Evolutionary conservation across 2,888 invertebrate species (phyloP).

Genomic region (Papilio demoleus): DNA sequence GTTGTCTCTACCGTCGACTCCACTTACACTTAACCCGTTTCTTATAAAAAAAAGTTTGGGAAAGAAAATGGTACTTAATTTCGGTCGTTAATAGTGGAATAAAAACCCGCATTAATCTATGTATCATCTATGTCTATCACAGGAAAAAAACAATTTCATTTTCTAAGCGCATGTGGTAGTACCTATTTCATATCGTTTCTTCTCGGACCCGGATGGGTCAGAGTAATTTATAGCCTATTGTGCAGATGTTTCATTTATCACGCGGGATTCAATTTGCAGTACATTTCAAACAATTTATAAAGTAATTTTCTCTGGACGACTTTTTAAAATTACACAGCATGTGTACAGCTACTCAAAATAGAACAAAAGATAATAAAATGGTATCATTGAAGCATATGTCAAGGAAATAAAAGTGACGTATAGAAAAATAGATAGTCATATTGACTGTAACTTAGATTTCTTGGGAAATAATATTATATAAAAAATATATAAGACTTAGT

Average conservation of each 20-base stretch:
- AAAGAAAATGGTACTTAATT: too few species aligned
- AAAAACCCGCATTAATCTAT: too few species aligned
- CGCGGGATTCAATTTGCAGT: constrained; percentile 23
- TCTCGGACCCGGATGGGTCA: constrained; percentile 16
- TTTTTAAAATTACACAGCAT: constrained; percentile 4
- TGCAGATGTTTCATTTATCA: constrained; percentile 33
- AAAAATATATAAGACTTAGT: too few species aligned
- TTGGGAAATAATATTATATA: too few species aligned
- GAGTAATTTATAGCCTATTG: constrained; percentile 35
- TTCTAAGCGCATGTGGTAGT: constrained; percentile 1
- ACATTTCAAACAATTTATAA: constrained; percentile 25
- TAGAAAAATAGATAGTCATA: too few species aligned
- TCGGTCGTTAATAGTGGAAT: too few species aligned
- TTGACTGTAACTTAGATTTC: too few species aligned
- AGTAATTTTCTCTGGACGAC: neutral
- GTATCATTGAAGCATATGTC: too few species aligned
- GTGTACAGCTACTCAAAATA: neutral
- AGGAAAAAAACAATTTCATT: constrained; percentile 1
- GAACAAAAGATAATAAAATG: neutral
- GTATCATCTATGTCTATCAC: neutral
- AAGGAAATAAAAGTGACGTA: too few species aligned
- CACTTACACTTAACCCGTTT: too few species aligned
- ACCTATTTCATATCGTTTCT: constrained; percentile 23
- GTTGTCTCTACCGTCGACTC: too few species aligned
- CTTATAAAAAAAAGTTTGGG: too few species aligned